Conservation (phyloP, 2,113 vertebrate species). For the Neogale vison region DNA sequence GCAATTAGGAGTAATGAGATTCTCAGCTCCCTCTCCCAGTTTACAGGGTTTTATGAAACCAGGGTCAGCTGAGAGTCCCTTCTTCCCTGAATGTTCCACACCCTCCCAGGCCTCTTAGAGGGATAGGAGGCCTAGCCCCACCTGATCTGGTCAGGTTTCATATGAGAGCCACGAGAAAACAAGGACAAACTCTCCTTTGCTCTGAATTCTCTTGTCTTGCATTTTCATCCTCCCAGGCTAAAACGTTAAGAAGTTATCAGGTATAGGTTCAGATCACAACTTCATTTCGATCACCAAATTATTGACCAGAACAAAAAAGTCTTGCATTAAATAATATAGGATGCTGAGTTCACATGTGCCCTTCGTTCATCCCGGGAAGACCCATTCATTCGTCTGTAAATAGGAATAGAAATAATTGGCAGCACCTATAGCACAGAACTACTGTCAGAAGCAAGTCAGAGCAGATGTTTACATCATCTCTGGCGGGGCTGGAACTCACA, state of each 20-base stretch:
- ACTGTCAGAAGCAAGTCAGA: not conserved
- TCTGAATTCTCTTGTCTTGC: not conserved
- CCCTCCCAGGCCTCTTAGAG: not conserved
- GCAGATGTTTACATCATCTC: not conserved
- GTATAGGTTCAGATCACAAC: not conserved
- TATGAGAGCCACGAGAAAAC: too few species aligned
- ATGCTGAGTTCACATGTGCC: not conserved
- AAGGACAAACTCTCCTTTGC: not conserved
- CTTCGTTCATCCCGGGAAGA: not conserved
- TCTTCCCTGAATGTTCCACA: not conserved
- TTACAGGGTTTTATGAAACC: not conserved
- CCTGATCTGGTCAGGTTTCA: not conserved
- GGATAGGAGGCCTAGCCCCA: not conserved
- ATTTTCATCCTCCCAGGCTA: not conserved
- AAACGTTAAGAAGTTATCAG: not conserved
- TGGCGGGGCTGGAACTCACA: not conserved
- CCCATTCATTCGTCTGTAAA: not conserved
- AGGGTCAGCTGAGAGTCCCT: not conserved
- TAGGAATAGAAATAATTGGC: not conserved
- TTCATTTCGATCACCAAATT: not conserved
- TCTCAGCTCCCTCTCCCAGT: not conserved
- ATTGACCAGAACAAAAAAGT: not conserved
- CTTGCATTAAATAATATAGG: not conserved
- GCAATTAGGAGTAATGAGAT: not conserved
- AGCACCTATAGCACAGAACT: too few species aligned